phyloP scores from a whole-genome alignment of 2,797 vertebrate genomes.

The Sebastes trivittatus region DNA sequence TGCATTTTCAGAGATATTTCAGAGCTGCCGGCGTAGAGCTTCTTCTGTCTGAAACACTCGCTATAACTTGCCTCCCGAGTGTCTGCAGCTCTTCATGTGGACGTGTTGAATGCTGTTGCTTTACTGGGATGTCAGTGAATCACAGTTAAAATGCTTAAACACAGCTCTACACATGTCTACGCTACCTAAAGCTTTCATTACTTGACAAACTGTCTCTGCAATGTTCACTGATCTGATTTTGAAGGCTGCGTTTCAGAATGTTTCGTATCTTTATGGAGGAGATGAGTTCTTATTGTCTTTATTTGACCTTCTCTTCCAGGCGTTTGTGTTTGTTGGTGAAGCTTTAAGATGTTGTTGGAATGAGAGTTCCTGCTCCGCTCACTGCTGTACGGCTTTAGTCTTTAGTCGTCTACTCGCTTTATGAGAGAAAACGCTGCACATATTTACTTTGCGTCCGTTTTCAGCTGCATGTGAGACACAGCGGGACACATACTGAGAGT shows the following conservation, averaged over 20 bases:
- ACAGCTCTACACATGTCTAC: not conserved
- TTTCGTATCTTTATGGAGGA: not conserved
- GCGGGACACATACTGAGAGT: not conserved
- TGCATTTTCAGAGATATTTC: constrained; percentile 22
- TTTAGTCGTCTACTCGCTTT: not conserved
- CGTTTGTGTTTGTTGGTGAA: not conserved
- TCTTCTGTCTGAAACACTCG: not conserved
- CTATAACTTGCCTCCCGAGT: not conserved
- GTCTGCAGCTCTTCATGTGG: not conserved
- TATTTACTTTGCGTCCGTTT: constrained; percentile 1
- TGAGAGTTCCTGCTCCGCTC: not conserved
- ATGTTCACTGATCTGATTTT: not conserved
- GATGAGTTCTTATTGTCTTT: not conserved
- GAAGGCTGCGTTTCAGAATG: constrained; percentile 12
- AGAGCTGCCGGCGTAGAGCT: not conserved
- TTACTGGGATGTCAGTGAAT: constrained; percentile 11
- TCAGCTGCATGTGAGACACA: not conserved
- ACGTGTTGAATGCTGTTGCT: constrained; percentile 9
- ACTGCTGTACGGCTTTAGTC: constrained; percentile 8
- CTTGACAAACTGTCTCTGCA: not conserved
- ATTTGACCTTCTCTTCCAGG: not conserved
- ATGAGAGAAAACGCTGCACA: not conserved
- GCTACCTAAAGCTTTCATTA: not conserved
- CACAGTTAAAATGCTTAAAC: not conserved
- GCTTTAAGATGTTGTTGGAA: not conserved